phyloP scores from a whole-genome alignment of 1,140 invertebrate genomes.

The Phymastichus coffea region DNA sequence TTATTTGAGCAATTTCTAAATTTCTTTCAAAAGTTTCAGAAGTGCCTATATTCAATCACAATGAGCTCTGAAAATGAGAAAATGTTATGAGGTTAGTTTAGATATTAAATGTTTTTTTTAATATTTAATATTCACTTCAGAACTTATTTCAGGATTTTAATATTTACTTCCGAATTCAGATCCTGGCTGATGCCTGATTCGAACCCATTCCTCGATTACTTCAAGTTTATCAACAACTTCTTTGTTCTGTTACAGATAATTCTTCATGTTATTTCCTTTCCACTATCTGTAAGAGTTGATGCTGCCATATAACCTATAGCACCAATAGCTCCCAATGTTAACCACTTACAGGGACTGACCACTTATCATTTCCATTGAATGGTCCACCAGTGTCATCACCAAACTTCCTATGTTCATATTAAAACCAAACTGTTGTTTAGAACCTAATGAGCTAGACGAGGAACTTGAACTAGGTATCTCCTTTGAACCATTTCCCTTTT shows the following conservation, averaged over 20 bases:
- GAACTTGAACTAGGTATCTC: not conserved
- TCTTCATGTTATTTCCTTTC: constrained; percentile 97
- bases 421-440: constrained; percentile 45
- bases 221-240: constrained; percentile 94
- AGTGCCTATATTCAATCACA: constrained; percentile 99
- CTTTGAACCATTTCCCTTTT: constrained; percentile 60
- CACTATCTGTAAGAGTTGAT: constrained; percentile 70
- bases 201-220: constrained; percentile 98
- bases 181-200: constrained; percentile 78
- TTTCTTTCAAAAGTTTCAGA: constrained; percentile 98
- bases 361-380: constrained; percentile 57
- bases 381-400: constrained; percentile 58
- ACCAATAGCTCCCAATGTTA: constrained; percentile 67
- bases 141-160: too few species aligned
- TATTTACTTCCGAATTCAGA: too few species aligned
- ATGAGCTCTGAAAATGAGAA: constrained; percentile 63
- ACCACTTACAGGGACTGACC: too few species aligned
- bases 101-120: too few species aligned
- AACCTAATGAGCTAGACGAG: too few species aligned
- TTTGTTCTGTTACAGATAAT: constrained; percentile 80
- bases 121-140: constrained; percentile 61
- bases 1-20: constrained; percentile 93
- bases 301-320: constrained; percentile 65
- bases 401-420: constrained; percentile 31
- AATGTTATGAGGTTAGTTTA: too few species aligned